A percentile compares a stretch with the other conserved stretches of the same genome.
Conservation (phyloP, 2,113 vertebrate genomes). For the Phoenicopterus ruber region DNA sequence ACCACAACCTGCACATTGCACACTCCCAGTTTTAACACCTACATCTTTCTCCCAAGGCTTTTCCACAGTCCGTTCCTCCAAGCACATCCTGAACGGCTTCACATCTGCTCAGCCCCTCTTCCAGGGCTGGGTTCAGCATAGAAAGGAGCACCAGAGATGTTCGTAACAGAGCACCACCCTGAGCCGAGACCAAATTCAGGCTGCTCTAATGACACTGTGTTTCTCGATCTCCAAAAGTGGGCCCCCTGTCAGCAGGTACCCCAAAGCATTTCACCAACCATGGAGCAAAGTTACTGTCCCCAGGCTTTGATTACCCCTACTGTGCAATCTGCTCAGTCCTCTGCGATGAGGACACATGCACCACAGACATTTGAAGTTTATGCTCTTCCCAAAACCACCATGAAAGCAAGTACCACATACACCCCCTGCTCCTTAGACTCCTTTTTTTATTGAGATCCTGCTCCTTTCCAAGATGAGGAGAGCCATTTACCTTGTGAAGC, state of each 20-base stretch:
- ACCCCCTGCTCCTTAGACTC: neutral
- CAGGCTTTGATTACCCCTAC: neutral
- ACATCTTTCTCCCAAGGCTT: neutral
- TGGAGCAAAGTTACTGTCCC: neutral
- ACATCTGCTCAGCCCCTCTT: neutral
- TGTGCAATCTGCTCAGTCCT: neutral
- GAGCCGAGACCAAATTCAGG: neutral
- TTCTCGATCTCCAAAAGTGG: neutral
- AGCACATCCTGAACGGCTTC: neutral
- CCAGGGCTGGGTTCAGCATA: neutral
- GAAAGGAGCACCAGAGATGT: neutral
- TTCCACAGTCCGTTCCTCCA: neutral
- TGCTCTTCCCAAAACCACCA: neutral
- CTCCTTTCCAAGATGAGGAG: neutral
- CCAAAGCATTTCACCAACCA: neutral
- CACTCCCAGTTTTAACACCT: neutral
- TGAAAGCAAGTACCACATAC: neutral
- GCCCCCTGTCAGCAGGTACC: neutral
- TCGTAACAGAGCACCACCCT: accelerated
- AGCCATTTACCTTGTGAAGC: slow-evolving; percentile 89
- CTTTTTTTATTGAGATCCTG: accelerated
- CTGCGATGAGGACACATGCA: neutral
- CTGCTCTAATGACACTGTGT: accelerated
- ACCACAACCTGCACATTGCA: neutral
- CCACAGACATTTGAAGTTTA: neutral